Evolutionary conservation across 2,113 vertebrate species (phyloP).

Genomic region (Archocentrus centrarchus): DNA sequence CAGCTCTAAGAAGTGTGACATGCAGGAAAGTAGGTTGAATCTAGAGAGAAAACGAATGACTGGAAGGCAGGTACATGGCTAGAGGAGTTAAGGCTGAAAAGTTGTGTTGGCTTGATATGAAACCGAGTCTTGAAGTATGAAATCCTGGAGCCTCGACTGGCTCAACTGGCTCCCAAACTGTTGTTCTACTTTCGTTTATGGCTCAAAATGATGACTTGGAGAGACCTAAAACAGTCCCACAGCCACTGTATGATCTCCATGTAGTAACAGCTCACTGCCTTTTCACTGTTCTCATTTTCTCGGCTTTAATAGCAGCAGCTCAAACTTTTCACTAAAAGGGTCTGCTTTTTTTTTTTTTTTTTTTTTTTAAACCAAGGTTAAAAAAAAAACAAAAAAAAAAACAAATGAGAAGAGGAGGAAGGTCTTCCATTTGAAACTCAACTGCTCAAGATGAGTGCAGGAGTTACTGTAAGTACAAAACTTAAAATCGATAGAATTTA

Average conservation of each 20-base stretch:
- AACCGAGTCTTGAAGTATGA: conserved; percentile 53
- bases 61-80: conserved; percentile 63
- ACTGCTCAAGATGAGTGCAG: not conserved
- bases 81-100: conserved; percentile 50
- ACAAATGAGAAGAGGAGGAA: not conserved
- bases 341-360: not conserved
- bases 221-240: conserved; percentile 47
- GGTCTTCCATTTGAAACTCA: not conserved
- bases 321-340: conserved; percentile 26
- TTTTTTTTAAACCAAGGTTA: no score
- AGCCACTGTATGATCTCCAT: conserved; percentile 30
- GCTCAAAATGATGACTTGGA: conserved; percentile 58
- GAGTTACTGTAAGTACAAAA: not conserved
- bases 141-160: conserved; percentile 63
- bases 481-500: no score
- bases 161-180: conserved; percentile 51
- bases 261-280: not conserved
- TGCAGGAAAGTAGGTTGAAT: conserved; percentile 56
- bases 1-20: conserved; percentile 35
- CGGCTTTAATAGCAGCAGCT: conserved; percentile 24
- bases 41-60: conserved; percentile 53
- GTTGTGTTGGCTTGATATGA: conserved; percentile 59
- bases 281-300: not conserved
- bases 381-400: not conserved
- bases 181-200: conserved; percentile 63